phyloP scores from a whole-genome alignment of 2,888 invertebrate species.

The Pristionchus exspectatus region DNA sequence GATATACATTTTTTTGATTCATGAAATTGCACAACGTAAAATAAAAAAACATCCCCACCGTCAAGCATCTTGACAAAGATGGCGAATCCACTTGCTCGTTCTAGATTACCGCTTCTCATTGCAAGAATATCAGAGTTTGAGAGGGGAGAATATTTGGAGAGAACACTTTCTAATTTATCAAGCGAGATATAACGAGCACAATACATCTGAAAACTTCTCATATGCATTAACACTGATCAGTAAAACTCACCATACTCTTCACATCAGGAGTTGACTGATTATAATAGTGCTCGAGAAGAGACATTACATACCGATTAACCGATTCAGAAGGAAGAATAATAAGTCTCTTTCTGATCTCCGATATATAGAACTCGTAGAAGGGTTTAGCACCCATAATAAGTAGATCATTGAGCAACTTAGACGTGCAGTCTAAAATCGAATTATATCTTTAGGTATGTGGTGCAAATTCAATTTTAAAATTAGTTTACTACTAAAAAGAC shows the following conservation, averaged over 20 bases:
- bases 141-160: not conserved
- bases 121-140: not conserved
- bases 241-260: not conserved
- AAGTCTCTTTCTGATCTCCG: not conserved
- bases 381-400: not conserved
- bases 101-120: not conserved
- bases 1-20: no score
- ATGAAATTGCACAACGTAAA: no score
- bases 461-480: not conserved
- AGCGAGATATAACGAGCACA: not conserved
- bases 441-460: not conserved
- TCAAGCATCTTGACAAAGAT: no score
- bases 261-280: not conserved
- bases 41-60: no score
- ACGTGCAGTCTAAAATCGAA: not conserved
- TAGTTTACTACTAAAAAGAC: not conserved
- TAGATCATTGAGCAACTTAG: not conserved
- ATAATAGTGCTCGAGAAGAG: not conserved
- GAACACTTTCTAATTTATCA: not conserved
- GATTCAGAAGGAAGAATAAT: not conserved
- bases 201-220: not conserved
- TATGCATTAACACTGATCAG: not conserved
- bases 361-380: not conserved
- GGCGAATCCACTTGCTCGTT: no score
- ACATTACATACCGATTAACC: not conserved